Evolutionary conservation across 2,888 invertebrate species (phyloP), one percentile per base, ranked within the genome.

Genomic region (Girardia tigrina): DNA sequence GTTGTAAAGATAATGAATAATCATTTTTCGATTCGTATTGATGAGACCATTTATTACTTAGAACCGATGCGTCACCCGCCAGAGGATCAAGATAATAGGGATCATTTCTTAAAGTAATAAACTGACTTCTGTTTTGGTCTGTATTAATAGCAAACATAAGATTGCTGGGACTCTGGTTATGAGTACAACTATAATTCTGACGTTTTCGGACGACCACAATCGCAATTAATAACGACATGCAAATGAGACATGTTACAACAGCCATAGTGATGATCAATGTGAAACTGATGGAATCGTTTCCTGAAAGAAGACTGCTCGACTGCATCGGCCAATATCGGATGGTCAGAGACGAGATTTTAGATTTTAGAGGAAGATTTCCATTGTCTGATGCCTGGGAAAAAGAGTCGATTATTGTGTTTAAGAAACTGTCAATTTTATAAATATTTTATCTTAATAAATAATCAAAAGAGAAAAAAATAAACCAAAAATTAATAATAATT

Each of bases 181-280:
- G 56, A 2, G 56, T 12, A 56, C 56, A 56, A 56, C 8, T 16
- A n/a, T 56, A 56, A 56, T 56, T 56, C 23, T 56, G 56, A 20
- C 75, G 26, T 16, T 71, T 27, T 4, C 75, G 75, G 4, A 75
- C 75, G 28, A 75, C 56, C 2, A 75, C 70, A 23, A 75, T 75
- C 2, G 75, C 75, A 71, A 75, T 29, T 1, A 75, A 23, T 8
- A 75, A 23, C 27, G 71, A 56, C 26, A 75, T 74, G 28, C 70
- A 75, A 70, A 75, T 75, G 27, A 75, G 26, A 28, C 69, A 56
- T 16, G 75, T 75, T 1, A 70, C 75, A 23, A 70, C 56, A 4
- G 70, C 71, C 75, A 75, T 75, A 8, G 70, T 70, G 6, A 75
- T 29, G 2, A 75, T 71, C 75, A 75, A 70, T 4, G 75, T 75